A percentile compares a stretch with the other conserved stretches of the same genome.
Conservation (phyloP, 2,888 invertebrate species). For the Bruchidius siliquastri region DNA sequence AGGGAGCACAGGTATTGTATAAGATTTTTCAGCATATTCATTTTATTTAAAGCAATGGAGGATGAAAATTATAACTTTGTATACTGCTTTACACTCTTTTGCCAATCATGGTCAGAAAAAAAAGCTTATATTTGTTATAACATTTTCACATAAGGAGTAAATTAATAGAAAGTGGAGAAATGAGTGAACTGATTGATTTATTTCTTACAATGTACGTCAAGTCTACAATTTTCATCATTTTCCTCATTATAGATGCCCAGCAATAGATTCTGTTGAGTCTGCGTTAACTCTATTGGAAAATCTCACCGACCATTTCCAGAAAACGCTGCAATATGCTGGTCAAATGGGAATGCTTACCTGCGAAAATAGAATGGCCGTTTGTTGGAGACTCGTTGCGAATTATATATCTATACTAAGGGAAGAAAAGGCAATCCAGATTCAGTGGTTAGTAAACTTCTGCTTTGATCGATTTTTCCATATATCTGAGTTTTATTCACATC, state of each 20-base stretch:
- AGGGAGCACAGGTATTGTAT: constrained; percentile 19
- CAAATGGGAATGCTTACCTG: constrained; percentile 25
- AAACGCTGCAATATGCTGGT: constrained; percentile 21
- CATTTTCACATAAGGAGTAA: no score
- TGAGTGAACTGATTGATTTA: no score
- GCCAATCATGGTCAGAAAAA: no score
- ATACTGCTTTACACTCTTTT: no score
- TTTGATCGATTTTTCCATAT: no score
- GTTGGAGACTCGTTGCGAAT: constrained; percentile 29
- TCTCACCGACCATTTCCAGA: constrained; percentile 13
- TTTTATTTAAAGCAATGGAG: no score
- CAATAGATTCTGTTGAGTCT: constrained; percentile 24
- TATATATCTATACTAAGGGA: constrained; percentile 26
- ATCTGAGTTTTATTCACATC: no score
- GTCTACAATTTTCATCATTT: no score
- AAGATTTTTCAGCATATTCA: background rate
- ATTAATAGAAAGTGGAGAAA: no score
- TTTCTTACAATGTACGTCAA: no score
- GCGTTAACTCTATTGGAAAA: constrained; percentile 27
- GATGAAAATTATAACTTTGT: no score
- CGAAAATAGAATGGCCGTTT: constrained; percentile 26
- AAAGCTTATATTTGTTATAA: no score
- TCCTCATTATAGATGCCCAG: background rate
- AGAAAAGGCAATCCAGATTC: constrained; percentile 7
- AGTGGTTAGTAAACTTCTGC: background rate